Base-by-base conservation (phyloP, 1,140 invertebrate species). In the Varroa destructor region DNA sequence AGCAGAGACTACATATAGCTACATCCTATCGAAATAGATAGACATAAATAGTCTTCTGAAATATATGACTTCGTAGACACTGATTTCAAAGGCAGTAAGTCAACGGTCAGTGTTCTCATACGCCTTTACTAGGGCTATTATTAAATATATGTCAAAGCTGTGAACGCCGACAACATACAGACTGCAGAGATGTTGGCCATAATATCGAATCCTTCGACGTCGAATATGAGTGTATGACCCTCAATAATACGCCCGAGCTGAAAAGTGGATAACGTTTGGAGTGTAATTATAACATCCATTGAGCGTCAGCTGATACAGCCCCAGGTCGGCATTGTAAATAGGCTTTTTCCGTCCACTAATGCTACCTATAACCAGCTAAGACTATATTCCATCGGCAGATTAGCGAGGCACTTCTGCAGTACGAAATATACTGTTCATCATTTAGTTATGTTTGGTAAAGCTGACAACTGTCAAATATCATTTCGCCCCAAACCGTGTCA, bases 211-310 rank as follows among this genome's bases (percentile, higher is more conserved):
- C 46, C 61, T 40, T 40, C 14, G 2, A 67, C 12, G 46, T 67
- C 61, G 61, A 67, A 67, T 2, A 67, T 67, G 14, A 67, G 40
- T 12, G 61, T 67, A 37, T 67, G 40, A 12, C 12, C 61, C 46
- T 67, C 61, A 12, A 67, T 37, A 46, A 36, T 67, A 2, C 36
- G 10, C 12, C 36, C 36, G 40, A 40, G 14, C 61, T 67, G 36
- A 43, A 43, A 40, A 67, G 46, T 43, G 46, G 14, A 6, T 56
- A 12, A n/a, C 10, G 10, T n/a, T 56, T 10, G n/a, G n/a, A 12
- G n/a, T 12, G 55, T 56, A 12, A 56, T 56, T n/a, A 56, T n/a
- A 56, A 12, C 55, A 10, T 10, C 10, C 10, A n/a, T 56, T n/a
- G 10, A 10, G 55, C 10, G n/a, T 12, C n/a, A 10, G 55, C 55